These are phyloP conservation scores for Isaurus tuberculatus DNA, from an alignment of 92 coral and sea anemone species.

Conservation along the genomic window DNA sequence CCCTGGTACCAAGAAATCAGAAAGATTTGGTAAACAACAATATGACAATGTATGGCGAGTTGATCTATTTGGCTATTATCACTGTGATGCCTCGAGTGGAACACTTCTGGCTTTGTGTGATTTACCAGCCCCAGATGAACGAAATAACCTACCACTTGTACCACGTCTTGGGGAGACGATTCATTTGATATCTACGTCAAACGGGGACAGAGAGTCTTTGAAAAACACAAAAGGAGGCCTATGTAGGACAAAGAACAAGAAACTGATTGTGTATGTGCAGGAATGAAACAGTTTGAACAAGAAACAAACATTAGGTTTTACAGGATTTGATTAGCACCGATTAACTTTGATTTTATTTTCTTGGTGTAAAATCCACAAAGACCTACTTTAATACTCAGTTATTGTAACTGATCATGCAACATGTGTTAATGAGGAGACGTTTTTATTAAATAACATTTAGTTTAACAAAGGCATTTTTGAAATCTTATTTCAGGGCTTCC, in stretches of 20 bases:
- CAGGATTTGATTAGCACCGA: not conserved
- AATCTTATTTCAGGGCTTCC: too few relatives aligned
- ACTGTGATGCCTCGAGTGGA: constrained; percentile 41
- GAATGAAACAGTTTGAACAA: not conserved
- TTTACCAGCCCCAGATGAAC: not conserved
- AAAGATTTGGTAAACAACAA: not conserved
- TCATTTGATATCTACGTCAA: constrained; percentile 26
- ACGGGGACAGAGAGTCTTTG: constrained; percentile 11
- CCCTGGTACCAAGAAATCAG: not conserved
- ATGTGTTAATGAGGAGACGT: too few relatives aligned
- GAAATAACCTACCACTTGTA: constrained; percentile 11
- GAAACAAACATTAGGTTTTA: too few relatives aligned
- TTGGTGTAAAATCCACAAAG: not conserved
- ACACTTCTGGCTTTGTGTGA: constrained; percentile 28
- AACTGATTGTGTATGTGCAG: constrained; percentile 30
- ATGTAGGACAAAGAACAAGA: constrained; percentile 20
- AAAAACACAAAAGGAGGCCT: constrained; percentile 30
- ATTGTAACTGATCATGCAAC: not conserved
- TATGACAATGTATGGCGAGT: constrained; percentile 32
- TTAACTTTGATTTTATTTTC: not conserved
- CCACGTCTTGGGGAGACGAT: constrained; percentile 38
- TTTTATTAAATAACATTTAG: too few relatives aligned
- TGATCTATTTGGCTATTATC: not conserved
- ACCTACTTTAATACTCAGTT: too few relatives aligned
- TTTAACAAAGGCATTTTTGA: too few relatives aligned